Base-by-base conservation (phyloP, 2,797 vertebrate genomes). In the Balearica regulorum region DNA sequence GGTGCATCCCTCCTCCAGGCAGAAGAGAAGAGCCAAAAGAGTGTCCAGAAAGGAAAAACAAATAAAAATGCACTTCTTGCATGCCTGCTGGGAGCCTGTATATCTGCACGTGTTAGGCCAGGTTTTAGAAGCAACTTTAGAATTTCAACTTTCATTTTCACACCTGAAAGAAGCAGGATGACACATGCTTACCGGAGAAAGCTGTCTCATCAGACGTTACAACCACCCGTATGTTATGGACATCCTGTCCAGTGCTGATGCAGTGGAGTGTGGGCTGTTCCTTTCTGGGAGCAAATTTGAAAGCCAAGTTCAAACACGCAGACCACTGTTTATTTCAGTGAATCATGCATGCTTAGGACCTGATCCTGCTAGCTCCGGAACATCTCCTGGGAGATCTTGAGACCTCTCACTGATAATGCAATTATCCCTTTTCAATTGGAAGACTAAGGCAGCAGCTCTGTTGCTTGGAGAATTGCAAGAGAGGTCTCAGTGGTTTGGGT, bases 371-470 rank as follows among this genome's bases (percentile, higher is more conserved):
- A 78, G 53, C 83, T 87, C 78, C 81, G 75, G 33, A 89, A 83
- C 95, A 94, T 97, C 95, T 96, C 84, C 90, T 93, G 95, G 82
- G 94, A 93, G 93, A 95, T 96, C 96, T 83, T 25, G 28, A 76
- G 90, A 83, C 43, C 69, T 81, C 78, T 83, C 65, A 14, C 75
- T 71, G 94, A 91, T 90, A 88, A 62, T 37, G 65, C 84, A 94
- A 88, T 94, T 96, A 94, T 16, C 43, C 83, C 54, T 93, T 93
- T 78, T 41, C 90, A 87, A 33, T 7, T 90, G 82, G 75, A 86
- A 73, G 68, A 20, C 49, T 25, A 18, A 90, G 62, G 81, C 16
- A 2, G 92, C 71, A 69, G 72, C 65, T 72, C 64, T 24, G 39
- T 17, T 94, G 20, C 73, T 83, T 76, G 76, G 69, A 75, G 65